These are phyloP conservation scores for Diarsia brunnea DNA, from an alignment of 2,888 invertebrate species.

Conservation along the genomic window DNA sequence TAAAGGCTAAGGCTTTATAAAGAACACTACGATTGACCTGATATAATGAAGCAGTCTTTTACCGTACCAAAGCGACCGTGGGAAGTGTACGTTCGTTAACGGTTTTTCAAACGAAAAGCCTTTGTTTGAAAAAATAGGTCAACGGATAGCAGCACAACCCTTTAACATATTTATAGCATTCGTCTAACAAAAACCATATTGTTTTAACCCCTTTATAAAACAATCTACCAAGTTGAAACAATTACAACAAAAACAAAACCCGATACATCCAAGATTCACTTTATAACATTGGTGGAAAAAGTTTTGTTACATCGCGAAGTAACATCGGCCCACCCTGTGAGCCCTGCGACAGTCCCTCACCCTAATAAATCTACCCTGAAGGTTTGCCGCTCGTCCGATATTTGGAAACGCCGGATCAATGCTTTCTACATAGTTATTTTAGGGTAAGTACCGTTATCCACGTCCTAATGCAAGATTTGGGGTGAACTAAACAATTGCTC, in stretches of 20 bases:
- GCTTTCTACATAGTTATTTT: conserved; percentile 72
- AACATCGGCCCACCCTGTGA: conserved; percentile 60
- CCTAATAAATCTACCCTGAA: conserved; percentile 79
- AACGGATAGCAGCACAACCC: background rate
- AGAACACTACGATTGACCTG: background rate
- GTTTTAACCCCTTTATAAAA: too few species aligned
- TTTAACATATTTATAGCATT: background rate
- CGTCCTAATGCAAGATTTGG: conserved; percentile 64
- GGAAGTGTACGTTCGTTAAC: background rate
- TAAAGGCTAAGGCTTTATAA: background rate
- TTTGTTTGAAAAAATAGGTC: conserved; percentile 32
- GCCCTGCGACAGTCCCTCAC: conserved; percentile 70
- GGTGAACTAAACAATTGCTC: conserved; percentile 64
- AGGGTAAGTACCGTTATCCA: conserved; percentile 65
- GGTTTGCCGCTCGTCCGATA: conserved; percentile 76
- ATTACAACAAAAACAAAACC: conserved; percentile 39
- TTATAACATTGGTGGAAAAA: conserved; percentile 62
- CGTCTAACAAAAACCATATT: background rate
- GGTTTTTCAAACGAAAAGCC: background rate
- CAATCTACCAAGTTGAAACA: conserved; percentile 6
- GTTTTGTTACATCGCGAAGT: conserved; percentile 59
- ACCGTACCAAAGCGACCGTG: background rate
- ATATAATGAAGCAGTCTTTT: background rate
- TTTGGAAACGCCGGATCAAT: conserved; percentile 76
- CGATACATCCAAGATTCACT: conserved; percentile 50